Evolutionary conservation across 2,113 vertebrate species (phyloP), one percentile per base, ranked within the genome.

Genomic region (Salvator merianae): DNA sequence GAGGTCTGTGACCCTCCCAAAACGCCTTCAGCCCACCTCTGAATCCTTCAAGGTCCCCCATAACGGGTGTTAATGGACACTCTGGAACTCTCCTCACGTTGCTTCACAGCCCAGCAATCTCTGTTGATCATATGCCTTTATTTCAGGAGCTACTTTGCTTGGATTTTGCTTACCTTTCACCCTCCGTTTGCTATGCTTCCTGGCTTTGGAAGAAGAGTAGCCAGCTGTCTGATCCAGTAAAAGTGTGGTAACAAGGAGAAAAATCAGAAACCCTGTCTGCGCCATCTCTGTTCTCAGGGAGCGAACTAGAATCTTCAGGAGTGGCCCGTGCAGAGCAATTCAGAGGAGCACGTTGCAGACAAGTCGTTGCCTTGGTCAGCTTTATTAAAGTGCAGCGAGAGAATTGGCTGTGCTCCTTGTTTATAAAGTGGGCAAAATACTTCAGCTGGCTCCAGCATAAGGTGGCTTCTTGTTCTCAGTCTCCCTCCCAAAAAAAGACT

Each of bases 111-210:
- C 43, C 43, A 47, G 43, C 55, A 2, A 5, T 59, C 55, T 59
- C 55, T 59, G 18, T 20, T 16, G 55, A 20, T 20, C 14, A 5
- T 22, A 30, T 2, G 69, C 53, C 72, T 38, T 78, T 62, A 47
- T 24, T 77, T 28, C 3, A 4, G n/a, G n/a, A n/a, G 2, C 8
- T 30, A 1, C 50, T 85, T 14, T 79, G 73, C 55, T 82, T 53
- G 65, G 32, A 5, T 69, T 69, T 30, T 20, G 14, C 5, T 91
- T 96, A 97, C 96, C 96, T 97, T 96, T 97, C 81, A 95, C 96
- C 66, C 95, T 93, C n/a, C 94, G 94, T 88, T 96, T 96, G 91
- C 94, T 95, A 90, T 96, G 96, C 84, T 96, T 97, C 88, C 90
- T 94, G 88, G 92, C 88, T 93, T 95, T 97, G 65, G 90, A 4